A percentile compares a stretch with the other conserved stretches of the same genome.
Conservation (phyloP, 2,888 invertebrate genomes). For the Eurytoma adleriae region DNA sequence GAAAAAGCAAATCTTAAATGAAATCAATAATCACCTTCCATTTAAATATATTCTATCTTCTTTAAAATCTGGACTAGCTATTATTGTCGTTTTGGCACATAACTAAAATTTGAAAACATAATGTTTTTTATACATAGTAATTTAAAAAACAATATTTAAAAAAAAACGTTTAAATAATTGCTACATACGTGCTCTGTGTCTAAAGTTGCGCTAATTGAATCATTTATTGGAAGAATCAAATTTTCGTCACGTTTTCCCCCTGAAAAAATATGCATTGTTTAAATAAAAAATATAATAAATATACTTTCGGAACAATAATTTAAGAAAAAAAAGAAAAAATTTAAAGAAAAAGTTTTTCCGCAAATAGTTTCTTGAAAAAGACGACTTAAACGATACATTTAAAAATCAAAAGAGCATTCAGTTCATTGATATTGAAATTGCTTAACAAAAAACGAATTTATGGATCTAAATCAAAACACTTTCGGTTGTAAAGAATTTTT, state of each 20-base stretch:
- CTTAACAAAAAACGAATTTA: not conserved
- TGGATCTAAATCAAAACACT: not conserved
- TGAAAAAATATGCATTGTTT: slow-evolving; percentile 71
- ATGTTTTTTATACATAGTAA: not conserved
- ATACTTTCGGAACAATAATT: not conserved
- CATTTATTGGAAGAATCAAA: slow-evolving; percentile 95
- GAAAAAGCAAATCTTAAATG: slow-evolving; percentile 14
- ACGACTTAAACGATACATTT: too few species aligned
- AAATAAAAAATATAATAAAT: not conserved
- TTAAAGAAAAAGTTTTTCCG: not conserved
- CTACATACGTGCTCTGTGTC: slow-evolving; percentile 84
- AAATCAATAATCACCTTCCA: slow-evolving; percentile 78
- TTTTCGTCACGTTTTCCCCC: slow-evolving; percentile 98
- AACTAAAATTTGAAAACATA: slow-evolving; percentile 77
- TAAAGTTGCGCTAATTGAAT: slow-evolving; percentile 95
- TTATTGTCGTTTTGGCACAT: slow-evolving; percentile 93
- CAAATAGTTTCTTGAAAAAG: too few species aligned
- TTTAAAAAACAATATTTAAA: not conserved
- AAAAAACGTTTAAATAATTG: not conserved
- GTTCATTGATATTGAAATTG: not conserved
- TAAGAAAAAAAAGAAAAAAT: not conserved
- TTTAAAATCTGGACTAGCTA: slow-evolving; percentile 83
- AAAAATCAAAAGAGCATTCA: too few species aligned
- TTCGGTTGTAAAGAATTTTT: not conserved
- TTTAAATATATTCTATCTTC: slow-evolving; percentile 93